A percentile compares a stretch with the other conserved stretches of the same genome.
Conservation (phyloP, 1,140 invertebrate species). For the Papilio xuthus region DNA sequence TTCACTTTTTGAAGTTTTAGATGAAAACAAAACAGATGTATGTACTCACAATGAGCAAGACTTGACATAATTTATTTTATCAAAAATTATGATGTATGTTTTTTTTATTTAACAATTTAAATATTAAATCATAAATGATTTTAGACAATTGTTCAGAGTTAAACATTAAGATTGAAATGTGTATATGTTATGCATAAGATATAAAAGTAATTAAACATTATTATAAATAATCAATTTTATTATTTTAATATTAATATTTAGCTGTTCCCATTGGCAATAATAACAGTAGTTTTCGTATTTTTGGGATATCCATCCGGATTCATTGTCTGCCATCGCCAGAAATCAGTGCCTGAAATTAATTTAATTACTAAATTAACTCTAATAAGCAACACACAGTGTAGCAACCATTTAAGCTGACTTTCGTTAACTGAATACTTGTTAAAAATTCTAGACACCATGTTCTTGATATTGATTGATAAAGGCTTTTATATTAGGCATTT, state of each 20-base stretch:
- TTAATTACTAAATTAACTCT: slow-evolving; percentile 21
- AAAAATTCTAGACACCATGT: too few relatives aligned
- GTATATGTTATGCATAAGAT: slow-evolving; percentile 21
- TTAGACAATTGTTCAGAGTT: slow-evolving; percentile 30
- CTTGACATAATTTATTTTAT: neutral
- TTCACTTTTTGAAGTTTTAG: slow-evolving; percentile 78
- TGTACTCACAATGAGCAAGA: neutral
- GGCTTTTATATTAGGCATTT: too few relatives aligned
- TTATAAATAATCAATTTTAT: slow-evolving; percentile 51
- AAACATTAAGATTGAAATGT: slow-evolving; percentile 1
- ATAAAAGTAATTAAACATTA: slow-evolving; percentile 43
- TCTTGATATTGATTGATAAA: too few relatives aligned
- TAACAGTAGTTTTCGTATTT: slow-evolving; percentile 63
- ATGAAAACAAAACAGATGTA: neutral
- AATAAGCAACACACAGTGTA: neutral
- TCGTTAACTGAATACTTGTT: too few relatives aligned
- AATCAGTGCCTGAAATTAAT: slow-evolving; percentile 87
- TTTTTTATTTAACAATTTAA: slow-evolving; percentile 14
- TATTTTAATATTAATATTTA: slow-evolving; percentile 54
- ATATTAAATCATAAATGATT: slow-evolving; percentile 33
- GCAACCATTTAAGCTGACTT: too few relatives aligned
- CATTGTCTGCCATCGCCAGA: slow-evolving; percentile 94
- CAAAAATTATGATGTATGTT: neutral
- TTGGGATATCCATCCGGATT: slow-evolving; percentile 90
- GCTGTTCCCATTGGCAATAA: slow-evolving; percentile 72